Percentiles rank a stretch among this genome's conserved stretches.
Evolutionary conservation across 2,113 vertebrate species (phyloP).

Genomic region (Junco hyemalis): DNA sequence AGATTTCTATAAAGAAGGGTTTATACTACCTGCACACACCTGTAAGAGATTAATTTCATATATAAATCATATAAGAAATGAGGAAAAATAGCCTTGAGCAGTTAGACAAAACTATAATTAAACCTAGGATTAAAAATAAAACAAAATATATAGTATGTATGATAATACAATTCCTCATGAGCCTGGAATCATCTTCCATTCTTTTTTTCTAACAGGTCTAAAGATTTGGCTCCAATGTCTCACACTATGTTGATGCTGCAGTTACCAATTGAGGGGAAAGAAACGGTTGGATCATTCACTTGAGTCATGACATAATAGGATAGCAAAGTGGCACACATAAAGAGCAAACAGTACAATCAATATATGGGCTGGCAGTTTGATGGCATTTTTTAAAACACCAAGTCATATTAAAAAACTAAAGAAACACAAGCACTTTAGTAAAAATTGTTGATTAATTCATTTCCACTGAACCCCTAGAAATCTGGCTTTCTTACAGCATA

Average conservation of each 20-base stretch:
- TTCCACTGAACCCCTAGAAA: not conserved
- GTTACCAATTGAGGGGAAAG: not conserved
- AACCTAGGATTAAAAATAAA: not conserved
- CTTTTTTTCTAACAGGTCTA: not conserved
- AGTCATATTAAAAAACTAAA: not conserved
- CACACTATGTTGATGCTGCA: not conserved
- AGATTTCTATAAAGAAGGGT: not conserved
- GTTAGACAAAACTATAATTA: not conserved
- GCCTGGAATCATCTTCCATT: not conserved
- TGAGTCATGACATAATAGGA: not conserved
- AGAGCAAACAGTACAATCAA: not conserved
- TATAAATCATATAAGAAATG: not conserved
- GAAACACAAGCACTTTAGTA: not conserved
- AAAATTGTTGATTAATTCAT: not conserved
- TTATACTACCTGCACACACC: not conserved
- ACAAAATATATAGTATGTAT: not conserved
- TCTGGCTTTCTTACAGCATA: not conserved
- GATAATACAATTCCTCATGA: not conserved
- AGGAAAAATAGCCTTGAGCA: not conserved
- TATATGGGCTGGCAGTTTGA: not conserved
- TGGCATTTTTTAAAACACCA: not conserved
- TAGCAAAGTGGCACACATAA: not conserved
- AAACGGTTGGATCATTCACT: not conserved
- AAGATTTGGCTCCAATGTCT: not conserved
- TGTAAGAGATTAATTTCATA: not conserved